These are phyloP conservation scores for Oncorhynchus clarkii DNA, from an alignment of 2,113 vertebrate genomes.

Conservation along the genomic window DNA sequence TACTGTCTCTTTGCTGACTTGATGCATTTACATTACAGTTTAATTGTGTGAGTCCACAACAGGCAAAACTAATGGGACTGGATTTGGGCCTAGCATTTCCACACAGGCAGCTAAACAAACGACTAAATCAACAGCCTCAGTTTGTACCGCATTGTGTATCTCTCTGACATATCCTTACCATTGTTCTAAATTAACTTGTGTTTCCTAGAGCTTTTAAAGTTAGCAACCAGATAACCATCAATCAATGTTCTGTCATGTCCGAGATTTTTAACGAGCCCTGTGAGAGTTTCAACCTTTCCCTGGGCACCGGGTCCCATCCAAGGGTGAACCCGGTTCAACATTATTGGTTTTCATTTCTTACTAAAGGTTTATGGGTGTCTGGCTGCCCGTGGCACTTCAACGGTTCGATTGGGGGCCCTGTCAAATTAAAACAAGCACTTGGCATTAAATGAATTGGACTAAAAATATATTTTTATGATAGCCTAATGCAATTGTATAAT, in stretches of 20 bases:
- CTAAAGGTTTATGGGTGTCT: background rate
- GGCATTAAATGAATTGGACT: slow-evolving; percentile 15
- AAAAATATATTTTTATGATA: slow-evolving; percentile 13
- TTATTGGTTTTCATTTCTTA: slow-evolving; percentile 14
- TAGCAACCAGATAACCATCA: slow-evolving; percentile 36
- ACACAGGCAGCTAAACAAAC: slow-evolving; percentile 20
- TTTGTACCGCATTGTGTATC: too few species aligned
- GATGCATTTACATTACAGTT: slow-evolving; percentile 7
- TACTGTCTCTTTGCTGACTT: slow-evolving; percentile 31
- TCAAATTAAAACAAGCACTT: slow-evolving; percentile 10
- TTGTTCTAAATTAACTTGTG: background rate
- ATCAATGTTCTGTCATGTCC: slow-evolving; percentile 12
- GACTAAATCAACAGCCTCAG: background rate
- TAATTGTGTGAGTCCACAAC: too few species aligned
- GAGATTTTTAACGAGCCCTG: slow-evolving; percentile 30
- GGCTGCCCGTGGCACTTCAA: slow-evolving; percentile 10
- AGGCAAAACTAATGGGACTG: slow-evolving; percentile 23
- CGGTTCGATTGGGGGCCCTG: slow-evolving; percentile 1
- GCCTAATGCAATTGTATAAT: background rate
- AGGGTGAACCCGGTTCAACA: background rate
- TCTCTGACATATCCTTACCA: background rate
- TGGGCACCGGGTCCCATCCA: background rate
- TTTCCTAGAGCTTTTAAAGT: slow-evolving; percentile 21
- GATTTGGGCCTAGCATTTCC: slow-evolving; percentile 2
- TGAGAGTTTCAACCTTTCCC: slow-evolving; percentile 3